These are phyloP conservation scores for Ditylenchus weischeri DNA, from an alignment of 2,888 invertebrate genomes.

Conservation along the genomic window DNA sequence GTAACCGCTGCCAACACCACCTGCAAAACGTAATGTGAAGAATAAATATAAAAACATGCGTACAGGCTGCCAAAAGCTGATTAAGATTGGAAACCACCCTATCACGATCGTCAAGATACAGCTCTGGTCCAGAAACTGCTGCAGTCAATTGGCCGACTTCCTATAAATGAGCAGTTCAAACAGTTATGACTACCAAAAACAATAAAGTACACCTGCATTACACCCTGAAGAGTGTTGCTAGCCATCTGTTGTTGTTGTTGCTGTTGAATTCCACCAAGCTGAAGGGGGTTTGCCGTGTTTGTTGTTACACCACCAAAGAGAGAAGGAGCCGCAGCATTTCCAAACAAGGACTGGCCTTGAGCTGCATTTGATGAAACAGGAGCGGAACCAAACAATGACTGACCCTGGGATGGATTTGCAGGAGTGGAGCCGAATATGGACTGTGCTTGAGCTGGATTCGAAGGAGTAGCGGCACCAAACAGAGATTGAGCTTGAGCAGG, in stretches of 20 bases:
- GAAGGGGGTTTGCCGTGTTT: too few species aligned
- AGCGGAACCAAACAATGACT: too few species aligned
- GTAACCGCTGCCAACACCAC: slow-evolving; percentile 43
- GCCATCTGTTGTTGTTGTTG: slow-evolving; percentile 1
- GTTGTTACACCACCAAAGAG: too few species aligned
- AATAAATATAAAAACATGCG: too few species aligned
- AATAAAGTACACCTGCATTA: too few species aligned
- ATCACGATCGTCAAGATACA: slow-evolving; percentile 22
- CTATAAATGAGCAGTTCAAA: not conserved
- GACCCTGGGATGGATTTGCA: not conserved
- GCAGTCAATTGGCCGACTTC: slow-evolving; percentile 17
- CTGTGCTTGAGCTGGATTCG: not conserved
- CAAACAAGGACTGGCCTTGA: too few species aligned
- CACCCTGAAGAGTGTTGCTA: not conserved
- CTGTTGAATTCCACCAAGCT: slow-evolving; percentile 2
- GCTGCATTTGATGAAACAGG: too few species aligned
- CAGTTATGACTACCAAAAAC: too few species aligned
- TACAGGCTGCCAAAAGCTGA: slow-evolving; percentile 18
- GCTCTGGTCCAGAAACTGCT: slow-evolving; percentile 25
- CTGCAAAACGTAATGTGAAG: not conserved
- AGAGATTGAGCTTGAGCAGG: too few species aligned
- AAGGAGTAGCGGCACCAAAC: too few species aligned
- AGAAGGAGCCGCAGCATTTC: too few species aligned
- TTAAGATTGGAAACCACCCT: slow-evolving; percentile 20
- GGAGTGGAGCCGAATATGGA: not conserved